These are phyloP conservation scores for Oophaga sylvatica DNA, from an alignment of 2,797 vertebrate species.

Conservation along the genomic window DNA sequence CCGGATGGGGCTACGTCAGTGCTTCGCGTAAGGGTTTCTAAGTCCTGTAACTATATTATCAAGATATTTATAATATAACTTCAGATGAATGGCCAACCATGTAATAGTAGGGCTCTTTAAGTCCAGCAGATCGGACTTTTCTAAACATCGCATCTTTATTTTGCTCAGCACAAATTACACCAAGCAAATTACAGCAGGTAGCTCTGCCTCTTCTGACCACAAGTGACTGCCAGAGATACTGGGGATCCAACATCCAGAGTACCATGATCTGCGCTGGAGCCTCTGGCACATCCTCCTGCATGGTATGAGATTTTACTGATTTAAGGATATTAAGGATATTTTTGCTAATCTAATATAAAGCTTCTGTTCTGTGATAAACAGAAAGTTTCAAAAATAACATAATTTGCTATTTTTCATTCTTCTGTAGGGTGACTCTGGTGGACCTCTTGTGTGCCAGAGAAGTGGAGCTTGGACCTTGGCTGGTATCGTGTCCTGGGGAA, in stretches of 20 bases:
- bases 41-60: background rate
- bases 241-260: slow-evolving; percentile 74
- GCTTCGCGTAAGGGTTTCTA: slow-evolving; percentile 26
- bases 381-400: too few species aligned
- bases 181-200: slow-evolving; percentile 80
- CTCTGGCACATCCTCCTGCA: slow-evolving; percentile 81
- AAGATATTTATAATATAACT: background rate
- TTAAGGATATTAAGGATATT: too few species aligned
- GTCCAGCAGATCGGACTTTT: too few species aligned
- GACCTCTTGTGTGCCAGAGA: slow-evolving; percentile 78
- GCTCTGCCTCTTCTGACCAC: slow-evolving; percentile 83
- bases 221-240: slow-evolving; percentile 72
- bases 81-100: too few species aligned
- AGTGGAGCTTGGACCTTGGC: slow-evolving; percentile 77
- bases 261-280: slow-evolving; percentile 84
- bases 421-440: slow-evolving; percentile 81
- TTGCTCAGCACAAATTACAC: slow-evolving; percentile 64
- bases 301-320: slow-evolving; percentile 69
- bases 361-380: too few species aligned
- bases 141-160: background rate
- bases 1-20: slow-evolving; percentile 75
- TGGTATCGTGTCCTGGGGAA: slow-evolving; percentile 81
- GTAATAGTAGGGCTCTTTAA: too few species aligned
- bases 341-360: too few species aligned
- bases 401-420: background rate